Percentiles rank a stretch among this genome's conserved stretches.
phyloP scores from a whole-genome alignment of 2,113 vertebrate genomes.

The Notothenia coriiceps region DNA sequence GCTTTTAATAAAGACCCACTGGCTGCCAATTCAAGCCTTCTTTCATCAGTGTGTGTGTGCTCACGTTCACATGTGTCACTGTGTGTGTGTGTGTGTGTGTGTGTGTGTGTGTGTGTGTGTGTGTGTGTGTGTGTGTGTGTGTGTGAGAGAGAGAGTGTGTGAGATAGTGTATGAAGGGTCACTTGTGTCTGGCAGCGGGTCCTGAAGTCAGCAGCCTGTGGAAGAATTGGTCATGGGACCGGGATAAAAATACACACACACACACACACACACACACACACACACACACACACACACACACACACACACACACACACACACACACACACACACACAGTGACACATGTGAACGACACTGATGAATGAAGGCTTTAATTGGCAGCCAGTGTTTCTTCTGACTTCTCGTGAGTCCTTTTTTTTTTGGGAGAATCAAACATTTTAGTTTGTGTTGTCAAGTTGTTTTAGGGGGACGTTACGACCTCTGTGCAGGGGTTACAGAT shows the following conservation, averaged over 20 bases:
- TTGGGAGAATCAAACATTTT: too few species aligned
- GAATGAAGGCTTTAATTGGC: too few species aligned
- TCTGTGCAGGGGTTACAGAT: too few species aligned
- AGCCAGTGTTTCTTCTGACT: too few species aligned
- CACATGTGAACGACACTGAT: too few species aligned
- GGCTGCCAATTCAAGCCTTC: slow-evolving; percentile 35
- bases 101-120: slow-evolving; percentile 18
- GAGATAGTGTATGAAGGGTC: slow-evolving; percentile 39
- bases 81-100: slow-evolving; percentile 20
- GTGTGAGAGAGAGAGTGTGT: slow-evolving; percentile 11
- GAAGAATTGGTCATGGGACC: slow-evolving; percentile 81
- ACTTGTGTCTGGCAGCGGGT: slow-evolving; percentile 71
- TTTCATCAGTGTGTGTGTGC: slow-evolving; percentile 13
- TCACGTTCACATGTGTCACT: not conserved
- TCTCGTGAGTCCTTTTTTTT: too few species aligned
- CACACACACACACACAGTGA: not conserved
- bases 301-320: slow-evolving; percentile 22
- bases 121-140: not conserved
- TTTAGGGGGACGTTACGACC: too few species aligned
- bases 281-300: slow-evolving; percentile 17
- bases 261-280: slow-evolving; percentile 27
- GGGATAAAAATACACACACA: slow-evolving; percentile 79
- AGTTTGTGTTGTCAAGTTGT: too few species aligned
- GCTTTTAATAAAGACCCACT: slow-evolving; percentile 51
- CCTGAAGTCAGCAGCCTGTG: slow-evolving; percentile 78